Evolutionary conservation across 2,113 vertebrate genomes (phyloP).

Genomic region (Tachysurus fulvidraco): DNA sequence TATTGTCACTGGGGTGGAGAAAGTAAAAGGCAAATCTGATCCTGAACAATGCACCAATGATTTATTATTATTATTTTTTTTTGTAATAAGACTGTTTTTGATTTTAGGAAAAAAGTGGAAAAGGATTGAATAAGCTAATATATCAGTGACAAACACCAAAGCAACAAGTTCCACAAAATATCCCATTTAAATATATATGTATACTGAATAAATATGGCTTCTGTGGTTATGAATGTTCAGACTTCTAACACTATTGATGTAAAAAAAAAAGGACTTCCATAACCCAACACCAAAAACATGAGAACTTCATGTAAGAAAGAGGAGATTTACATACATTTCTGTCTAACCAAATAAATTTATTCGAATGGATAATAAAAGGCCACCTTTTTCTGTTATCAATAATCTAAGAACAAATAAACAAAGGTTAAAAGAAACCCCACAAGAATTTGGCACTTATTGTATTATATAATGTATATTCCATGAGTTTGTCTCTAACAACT

Average conservation of each 20-base stretch:
- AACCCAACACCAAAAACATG: not conserved
- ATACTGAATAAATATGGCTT: not conserved
- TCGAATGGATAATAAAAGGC: not conserved
- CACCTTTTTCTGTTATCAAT: not conserved
- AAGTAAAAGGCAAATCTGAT: not conserved
- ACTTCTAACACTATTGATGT: slow-evolving; percentile 2
- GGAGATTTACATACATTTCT: not conserved
- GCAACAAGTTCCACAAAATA: not conserved
- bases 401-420: not conserved
- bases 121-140: not conserved
- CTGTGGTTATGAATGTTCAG: not conserved
- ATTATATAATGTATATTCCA: not conserved
- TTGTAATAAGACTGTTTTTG: not conserved
- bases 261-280: not conserved
- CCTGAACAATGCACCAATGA: not conserved
- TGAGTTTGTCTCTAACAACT: too few relatives aligned
- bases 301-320: not conserved
- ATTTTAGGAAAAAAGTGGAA: not conserved
- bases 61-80: too few relatives aligned
- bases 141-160: not conserved
- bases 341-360: not conserved
- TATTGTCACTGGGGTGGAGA: not conserved
- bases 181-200: not conserved
- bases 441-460: not conserved
- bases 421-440: not conserved